Conservation (phyloP, 2,797 vertebrate species). For the Synaphobranchus kaupii region DNA sequence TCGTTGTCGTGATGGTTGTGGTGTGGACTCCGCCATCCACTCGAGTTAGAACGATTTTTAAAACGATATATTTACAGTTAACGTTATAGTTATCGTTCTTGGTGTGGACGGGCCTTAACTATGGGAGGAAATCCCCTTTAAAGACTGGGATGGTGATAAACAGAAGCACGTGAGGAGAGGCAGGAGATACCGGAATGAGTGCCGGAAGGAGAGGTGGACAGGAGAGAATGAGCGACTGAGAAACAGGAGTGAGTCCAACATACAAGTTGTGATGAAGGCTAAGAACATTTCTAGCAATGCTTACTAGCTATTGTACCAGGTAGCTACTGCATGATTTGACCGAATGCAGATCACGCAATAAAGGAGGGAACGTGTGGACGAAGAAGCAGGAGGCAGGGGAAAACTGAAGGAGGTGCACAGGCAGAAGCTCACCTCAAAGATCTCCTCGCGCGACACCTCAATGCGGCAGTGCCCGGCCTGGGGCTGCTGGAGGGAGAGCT, state of each 20-base stretch:
- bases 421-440: conserved; percentile 83
- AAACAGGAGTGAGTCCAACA: not conserved
- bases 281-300: too few relatives aligned
- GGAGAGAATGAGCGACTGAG: not conserved
- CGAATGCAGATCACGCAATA: too few relatives aligned
- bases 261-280: too few relatives aligned
- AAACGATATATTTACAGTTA: too few relatives aligned
- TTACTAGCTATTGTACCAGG: too few relatives aligned
- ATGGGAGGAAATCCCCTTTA: not conserved
- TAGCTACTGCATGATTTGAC: too few relatives aligned
- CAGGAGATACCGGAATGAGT: too few relatives aligned
- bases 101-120: too few relatives aligned
- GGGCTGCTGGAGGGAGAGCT: conserved; percentile 92
- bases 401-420: not conserved
- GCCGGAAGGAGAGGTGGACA: not conserved
- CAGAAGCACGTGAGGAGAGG: not conserved
- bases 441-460: conserved; percentile 95
- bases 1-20: too few relatives aligned
- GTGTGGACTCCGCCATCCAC: too few relatives aligned
- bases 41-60: too few relatives aligned
- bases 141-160: not conserved
- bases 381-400: not conserved
- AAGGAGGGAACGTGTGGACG: not conserved
- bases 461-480: conserved; percentile 97
- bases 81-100: too few relatives aligned